Conservation (phyloP, 2,797 vertebrate species). For the Malacoraja senta region DNA sequence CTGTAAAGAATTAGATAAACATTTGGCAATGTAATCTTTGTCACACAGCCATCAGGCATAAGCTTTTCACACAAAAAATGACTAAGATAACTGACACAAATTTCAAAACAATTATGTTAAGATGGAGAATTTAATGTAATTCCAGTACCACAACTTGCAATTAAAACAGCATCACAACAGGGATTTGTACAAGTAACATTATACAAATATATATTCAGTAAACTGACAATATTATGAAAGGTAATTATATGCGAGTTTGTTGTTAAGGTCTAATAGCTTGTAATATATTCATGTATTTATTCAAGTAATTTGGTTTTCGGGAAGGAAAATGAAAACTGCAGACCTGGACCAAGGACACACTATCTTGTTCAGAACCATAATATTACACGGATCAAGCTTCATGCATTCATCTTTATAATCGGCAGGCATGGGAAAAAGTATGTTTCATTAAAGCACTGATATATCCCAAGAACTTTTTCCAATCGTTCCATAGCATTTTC, state of each 20-base stretch:
- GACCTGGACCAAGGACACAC: neutral
- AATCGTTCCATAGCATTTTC: neutral
- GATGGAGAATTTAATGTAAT: neutral
- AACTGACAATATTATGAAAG: neutral
- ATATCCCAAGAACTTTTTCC: neutral
- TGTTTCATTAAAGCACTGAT: neutral
- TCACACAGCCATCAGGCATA: neutral
- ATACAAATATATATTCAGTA: neutral
- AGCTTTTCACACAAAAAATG: neutral
- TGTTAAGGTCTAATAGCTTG: neutral
- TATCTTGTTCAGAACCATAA: neutral
- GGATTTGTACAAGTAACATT: neutral
- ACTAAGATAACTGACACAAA: neutral
- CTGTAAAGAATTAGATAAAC: constrained; percentile 47
- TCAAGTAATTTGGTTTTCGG: neutral
- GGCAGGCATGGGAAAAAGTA: neutral
- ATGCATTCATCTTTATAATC: neutral
- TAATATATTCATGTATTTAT: neutral
- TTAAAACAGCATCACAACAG: neutral
- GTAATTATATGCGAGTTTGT: neutral
- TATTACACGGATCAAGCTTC: neutral
- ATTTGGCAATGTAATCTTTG: neutral
- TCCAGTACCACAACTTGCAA: neutral
- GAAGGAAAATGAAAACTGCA: neutral
- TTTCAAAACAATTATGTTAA: neutral